Conservation (phyloP, 1,140 invertebrate genomes). For the Hirudo medicinalis region DNA sequence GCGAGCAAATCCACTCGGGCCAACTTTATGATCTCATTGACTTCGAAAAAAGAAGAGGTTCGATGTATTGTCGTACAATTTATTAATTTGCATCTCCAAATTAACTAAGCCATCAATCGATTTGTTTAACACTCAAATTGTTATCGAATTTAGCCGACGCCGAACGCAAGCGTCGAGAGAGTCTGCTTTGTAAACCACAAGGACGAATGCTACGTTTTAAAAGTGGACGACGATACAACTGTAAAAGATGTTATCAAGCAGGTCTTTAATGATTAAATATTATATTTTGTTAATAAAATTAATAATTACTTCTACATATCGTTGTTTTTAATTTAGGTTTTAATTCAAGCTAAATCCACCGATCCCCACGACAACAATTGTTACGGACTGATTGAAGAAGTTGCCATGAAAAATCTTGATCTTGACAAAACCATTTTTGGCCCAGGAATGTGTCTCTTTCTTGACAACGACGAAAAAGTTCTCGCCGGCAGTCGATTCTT, state of each 20-base stretch:
- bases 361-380: background rate
- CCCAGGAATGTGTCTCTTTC: slow-evolving; percentile 8
- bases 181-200: slow-evolving; percentile 10
- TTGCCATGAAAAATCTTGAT: background rate
- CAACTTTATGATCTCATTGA: background rate
- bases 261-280: background rate
- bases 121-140: too few relatives aligned
- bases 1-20: background rate
- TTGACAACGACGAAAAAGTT: slow-evolving; percentile 11
- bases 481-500: background rate
- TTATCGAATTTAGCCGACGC: background rate
- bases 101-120: too few relatives aligned
- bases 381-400: slow-evolving; percentile 5
- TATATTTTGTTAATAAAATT: background rate
- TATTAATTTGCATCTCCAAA: background rate
- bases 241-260: slow-evolving; percentile 1
- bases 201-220: slow-evolving; percentile 6
- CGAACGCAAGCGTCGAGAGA: background rate
- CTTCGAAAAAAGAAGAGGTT: background rate
- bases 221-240: slow-evolving; percentile 9
- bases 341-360: slow-evolving; percentile 1
- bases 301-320: background rate
- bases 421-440: background rate
- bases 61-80: background rate
- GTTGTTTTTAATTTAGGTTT: background rate